Evolutionary conservation across 2,113 vertebrate genomes (phyloP).

Genomic region (Nesogale talazaci): DNA sequence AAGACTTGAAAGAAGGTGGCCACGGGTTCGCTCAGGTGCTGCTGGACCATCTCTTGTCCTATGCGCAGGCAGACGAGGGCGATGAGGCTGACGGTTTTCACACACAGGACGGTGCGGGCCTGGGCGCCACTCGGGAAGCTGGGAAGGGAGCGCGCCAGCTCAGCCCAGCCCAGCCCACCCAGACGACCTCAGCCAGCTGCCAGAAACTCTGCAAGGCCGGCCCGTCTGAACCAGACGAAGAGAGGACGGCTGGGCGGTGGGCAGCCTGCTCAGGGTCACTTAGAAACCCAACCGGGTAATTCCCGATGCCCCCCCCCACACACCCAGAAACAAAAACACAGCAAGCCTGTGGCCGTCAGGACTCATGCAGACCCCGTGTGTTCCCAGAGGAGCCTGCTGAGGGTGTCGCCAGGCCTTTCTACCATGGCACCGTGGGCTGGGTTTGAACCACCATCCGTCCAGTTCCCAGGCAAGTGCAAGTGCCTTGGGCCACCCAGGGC

Average conservation of each 20-base stretch:
- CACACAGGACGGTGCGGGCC: slow-evolving; percentile 93
- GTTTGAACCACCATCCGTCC: neutral
- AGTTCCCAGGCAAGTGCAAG: neutral
- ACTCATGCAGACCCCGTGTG: neutral
- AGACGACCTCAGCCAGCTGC: neutral
- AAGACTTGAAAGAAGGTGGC: slow-evolving; percentile 93
- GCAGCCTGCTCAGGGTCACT: neutral
- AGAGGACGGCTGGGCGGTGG: neutral
- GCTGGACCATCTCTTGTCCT: slow-evolving; percentile 98
- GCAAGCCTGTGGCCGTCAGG: neutral
- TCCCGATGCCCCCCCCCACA: neutral
- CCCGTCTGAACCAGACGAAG: neutral
- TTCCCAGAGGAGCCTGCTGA: neutral
- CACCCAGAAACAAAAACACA: neutral
- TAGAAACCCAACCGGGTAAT: neutral
- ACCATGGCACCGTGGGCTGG: neutral
- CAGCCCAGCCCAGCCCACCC: neutral
- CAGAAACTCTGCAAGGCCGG: neutral
- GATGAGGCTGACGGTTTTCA: slow-evolving; percentile 96
- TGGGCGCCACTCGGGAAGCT: slow-evolving; percentile 97
- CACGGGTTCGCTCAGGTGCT: slow-evolving; percentile 94
- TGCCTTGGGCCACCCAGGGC: neutral
- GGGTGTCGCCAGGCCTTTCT: neutral
- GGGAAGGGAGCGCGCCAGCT: slow-evolving; percentile 36
- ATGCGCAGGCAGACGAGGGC: slow-evolving; percentile 97